These are phyloP conservation scores for Junonia oenone DNA, from an alignment of 2,888 invertebrate species.

Conservation along the genomic window DNA sequence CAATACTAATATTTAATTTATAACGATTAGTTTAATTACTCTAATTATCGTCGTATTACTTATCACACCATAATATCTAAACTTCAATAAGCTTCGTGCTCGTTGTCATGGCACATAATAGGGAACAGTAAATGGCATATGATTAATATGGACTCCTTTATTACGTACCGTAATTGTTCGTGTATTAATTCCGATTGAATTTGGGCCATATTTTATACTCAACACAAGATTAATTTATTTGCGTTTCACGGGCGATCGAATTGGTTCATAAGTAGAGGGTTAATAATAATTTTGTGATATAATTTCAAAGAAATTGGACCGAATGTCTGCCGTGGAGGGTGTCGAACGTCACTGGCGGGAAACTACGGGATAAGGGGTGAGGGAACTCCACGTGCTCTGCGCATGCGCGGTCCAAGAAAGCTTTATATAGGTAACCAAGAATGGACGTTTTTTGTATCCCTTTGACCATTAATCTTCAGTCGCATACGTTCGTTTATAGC, in stretches of 20 bases:
- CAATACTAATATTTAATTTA: constrained; percentile 14
- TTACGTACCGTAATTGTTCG: constrained; percentile 23
- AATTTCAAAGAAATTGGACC: constrained; percentile 9
- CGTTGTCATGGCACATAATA: constrained; percentile 65
- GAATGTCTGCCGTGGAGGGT: constrained; percentile 37
- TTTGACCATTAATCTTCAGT: constrained; percentile 19
- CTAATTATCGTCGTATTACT: constrained; percentile 8
- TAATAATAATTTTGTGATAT: constrained; percentile 1
- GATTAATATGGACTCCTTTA: constrained; percentile 41
- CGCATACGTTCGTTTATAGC: constrained; percentile 11
- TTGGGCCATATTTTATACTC: constrained; percentile 17
- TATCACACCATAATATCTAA: background rate
- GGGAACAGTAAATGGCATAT: constrained; percentile 49
- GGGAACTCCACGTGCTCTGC: constrained; percentile 31
- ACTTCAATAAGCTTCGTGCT: constrained; percentile 45
- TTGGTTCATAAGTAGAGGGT: constrained; percentile 28
- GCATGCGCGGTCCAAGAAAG: constrained; percentile 51
- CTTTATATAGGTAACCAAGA: constrained; percentile 25
- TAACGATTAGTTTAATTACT: constrained; percentile 29
- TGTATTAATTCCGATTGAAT: constrained; percentile 11
- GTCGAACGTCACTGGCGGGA: constrained; percentile 56
- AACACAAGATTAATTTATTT: constrained; percentile 28
- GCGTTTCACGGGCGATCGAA: constrained; percentile 30
- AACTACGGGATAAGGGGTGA: constrained; percentile 41
- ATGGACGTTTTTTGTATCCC: constrained; percentile 29